Percentiles rank a stretch among this genome's conserved stretches.
phyloP scores from a whole-genome alignment of 2,797 vertebrate species.

The Eulemur mongoz region DNA sequence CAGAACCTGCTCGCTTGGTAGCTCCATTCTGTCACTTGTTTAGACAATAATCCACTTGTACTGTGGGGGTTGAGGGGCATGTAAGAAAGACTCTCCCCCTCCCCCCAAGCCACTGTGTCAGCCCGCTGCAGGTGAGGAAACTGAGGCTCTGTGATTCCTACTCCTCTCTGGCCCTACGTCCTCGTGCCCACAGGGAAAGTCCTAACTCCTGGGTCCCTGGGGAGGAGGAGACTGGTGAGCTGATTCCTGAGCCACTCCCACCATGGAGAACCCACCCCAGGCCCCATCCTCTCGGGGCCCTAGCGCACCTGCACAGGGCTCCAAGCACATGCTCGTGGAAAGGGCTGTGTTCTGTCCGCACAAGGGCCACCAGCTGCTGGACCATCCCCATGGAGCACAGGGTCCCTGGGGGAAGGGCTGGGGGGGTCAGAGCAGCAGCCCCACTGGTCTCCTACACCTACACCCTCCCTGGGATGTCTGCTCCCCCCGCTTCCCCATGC shows the following conservation, averaged over 20 bases:
- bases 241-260: neutral
- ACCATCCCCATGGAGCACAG: constrained; percentile 95
- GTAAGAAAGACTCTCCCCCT: neutral
- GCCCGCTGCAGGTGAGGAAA: neutral
- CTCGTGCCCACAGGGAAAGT: too few relatives aligned
- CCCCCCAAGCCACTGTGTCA: too few relatives aligned
- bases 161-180: neutral
- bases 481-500: neutral
- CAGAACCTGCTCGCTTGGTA: rapidly evolving
- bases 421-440: neutral
- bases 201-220: neutral
- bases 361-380: constrained; percentile 92
- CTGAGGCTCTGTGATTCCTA: neutral
- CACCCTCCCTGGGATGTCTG: neutral
- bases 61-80: too few relatives aligned
- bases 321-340: constrained; percentile 94
- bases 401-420: constrained; percentile 81
- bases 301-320: constrained; percentile 91
- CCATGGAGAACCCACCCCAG: neutral
- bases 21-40: neutral
- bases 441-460: too few relatives aligned
- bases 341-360: constrained; percentile 89
- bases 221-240: neutral
- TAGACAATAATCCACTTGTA: neutral
- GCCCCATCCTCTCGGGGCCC: neutral